phyloP scores from a whole-genome alignment of 2,888 invertebrate genomes.

The Megalurothrips usitatus region DNA sequence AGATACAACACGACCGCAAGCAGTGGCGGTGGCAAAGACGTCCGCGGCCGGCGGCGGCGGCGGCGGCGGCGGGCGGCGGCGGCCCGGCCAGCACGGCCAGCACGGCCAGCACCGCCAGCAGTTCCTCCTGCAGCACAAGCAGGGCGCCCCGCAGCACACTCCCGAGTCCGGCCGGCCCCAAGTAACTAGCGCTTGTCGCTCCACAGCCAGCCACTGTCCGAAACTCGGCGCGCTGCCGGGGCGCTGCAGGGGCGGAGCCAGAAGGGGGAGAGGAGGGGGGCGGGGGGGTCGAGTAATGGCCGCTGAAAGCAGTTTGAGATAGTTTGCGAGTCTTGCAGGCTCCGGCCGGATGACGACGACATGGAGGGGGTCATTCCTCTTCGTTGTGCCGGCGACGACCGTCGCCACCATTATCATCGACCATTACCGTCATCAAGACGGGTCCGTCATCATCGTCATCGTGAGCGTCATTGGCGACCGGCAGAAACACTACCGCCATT shows the following conservation, averaged over 20 bases:
- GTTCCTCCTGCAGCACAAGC: background rate
- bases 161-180: background rate
- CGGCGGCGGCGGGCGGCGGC: no score
- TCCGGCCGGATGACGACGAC: background rate
- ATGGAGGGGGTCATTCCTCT: conserved; percentile 4
- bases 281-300: background rate
- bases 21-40: no score
- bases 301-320: conserved; percentile 22
- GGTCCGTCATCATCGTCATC: background rate
- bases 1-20: no score
- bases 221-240: conserved; percentile 2
- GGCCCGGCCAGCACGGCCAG: no score
- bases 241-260: background rate
- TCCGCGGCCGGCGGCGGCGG: no score
- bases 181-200: conserved; percentile 1
- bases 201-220: background rate
- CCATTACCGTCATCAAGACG: background rate
- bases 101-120: background rate
- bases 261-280: background rate
- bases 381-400: background rate
- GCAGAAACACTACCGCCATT: no score
- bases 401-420: background rate
- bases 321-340: background rate
- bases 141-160: background rate
- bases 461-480: no score